These are phyloP conservation scores for Idaea biselata DNA, from an alignment of 2,888 invertebrate species.

Conservation along the genomic window DNA sequence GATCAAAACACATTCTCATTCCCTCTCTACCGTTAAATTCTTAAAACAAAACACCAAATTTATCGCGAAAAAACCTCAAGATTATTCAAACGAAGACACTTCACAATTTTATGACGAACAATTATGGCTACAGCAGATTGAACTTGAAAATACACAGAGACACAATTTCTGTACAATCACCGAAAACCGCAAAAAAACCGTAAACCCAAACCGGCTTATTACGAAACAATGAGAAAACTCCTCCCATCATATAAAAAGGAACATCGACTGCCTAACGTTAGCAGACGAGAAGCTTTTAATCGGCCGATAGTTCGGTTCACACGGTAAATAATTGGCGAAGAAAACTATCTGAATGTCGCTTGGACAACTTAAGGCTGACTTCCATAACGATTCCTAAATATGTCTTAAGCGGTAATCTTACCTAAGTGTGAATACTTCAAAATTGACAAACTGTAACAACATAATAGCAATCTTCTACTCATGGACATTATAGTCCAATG, in stretches of 20 bases:
- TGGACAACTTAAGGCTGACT: too few species aligned
- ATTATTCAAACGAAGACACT: neutral
- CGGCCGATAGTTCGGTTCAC: too few species aligned
- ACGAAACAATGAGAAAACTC: constrained; percentile 1
- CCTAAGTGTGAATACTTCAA: too few species aligned
- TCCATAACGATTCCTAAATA: too few species aligned
- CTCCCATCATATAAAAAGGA: constrained; percentile 1
- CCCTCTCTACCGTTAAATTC: neutral
- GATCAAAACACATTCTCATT: neutral
- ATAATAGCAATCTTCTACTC: too few species aligned
- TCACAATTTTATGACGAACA: neutral
- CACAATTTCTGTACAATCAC: neutral
- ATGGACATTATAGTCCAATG: too few species aligned
- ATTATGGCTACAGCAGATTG: neutral
- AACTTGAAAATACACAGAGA: neutral
- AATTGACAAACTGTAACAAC: too few species aligned
- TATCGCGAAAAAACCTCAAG: neutral
- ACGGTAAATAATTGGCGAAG: too few species aligned
- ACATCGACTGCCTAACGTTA: neutral
- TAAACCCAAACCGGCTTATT: constrained; percentile 4
- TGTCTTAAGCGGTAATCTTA: too few species aligned
- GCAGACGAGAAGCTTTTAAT: neutral
- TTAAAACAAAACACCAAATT: neutral
- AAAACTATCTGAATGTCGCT: too few species aligned
- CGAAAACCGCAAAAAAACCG: constrained; percentile 2